Conservation (phyloP, 1,140 invertebrate species). For the Sinonovacula constricta region DNA sequence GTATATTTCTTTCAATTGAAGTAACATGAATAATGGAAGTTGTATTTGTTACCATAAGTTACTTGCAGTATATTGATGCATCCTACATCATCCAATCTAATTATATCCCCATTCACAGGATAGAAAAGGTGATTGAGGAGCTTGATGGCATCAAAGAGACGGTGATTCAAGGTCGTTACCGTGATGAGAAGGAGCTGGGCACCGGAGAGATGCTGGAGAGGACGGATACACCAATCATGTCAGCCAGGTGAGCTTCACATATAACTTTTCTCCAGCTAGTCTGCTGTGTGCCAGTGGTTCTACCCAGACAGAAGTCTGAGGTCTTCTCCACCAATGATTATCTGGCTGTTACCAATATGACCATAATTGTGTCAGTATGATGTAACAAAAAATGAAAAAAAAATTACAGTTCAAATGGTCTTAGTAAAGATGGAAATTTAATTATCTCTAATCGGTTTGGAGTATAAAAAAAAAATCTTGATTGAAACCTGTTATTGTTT, state of each 20-base stretch:
- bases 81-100: background rate
- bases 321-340: background rate
- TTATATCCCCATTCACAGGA: conserved; percentile 44
- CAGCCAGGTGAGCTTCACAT: conserved; percentile 10
- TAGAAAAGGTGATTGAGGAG: conserved; percentile 71
- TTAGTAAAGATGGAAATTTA: background rate
- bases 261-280: background rate
- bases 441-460: too few species aligned
- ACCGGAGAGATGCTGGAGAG: background rate
- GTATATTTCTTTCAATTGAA: background rate
- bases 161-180: conserved; percentile 27
- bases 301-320: conserved; percentile 1
- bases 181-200: conserved; percentile 12
- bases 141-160: conserved; percentile 70
- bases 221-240: background rate
- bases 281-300: background rate
- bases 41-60: background rate
- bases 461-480: too few species aligned
- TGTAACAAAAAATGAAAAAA: background rate
- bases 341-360: background rate
- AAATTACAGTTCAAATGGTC: background rate
- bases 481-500: too few species aligned
- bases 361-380: background rate
- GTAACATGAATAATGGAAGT: background rate
- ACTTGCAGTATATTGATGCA: background rate